Base-by-base conservation (phyloP, 2,113 vertebrate species). In the Phodopus roborovskii region DNA sequence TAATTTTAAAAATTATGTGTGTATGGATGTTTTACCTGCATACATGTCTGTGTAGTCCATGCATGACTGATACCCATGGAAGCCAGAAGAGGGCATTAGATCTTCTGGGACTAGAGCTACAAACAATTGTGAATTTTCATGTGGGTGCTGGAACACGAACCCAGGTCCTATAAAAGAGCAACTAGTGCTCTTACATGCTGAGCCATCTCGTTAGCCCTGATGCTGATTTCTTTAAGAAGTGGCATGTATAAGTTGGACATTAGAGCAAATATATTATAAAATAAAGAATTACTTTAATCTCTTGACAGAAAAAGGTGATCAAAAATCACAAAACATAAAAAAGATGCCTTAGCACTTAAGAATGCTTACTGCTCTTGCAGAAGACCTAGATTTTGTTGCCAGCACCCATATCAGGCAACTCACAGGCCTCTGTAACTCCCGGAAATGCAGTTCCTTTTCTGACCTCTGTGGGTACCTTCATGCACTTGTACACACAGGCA, bases 291-390 rank as follows among this genome's bases (percentile, higher is more conserved):
- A 0, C 95, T 96, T 50, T 97, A 98, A 95, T 96, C 96, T 92
- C 97, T 97, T 75, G 10, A 89, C 60, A 98, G 98, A 98, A 99
- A 98, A 98, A 98, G 96, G 3, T 95, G 62, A 98, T 42, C 98
- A 53, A 99, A 98, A 98, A 98, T 98, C 9, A 98, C 98, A 97
- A 98, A 98, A 24, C 97, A 99, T 98, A 30, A 98, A 98, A 98
- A 99, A 96, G 94, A 97, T 28, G 73, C 3, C n/a, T 60, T 58
- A 81, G 50, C 50, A 60, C n/a, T 82, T 82, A 74, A 74, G 36
- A 82, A 22, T 60, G 79, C 24, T 82, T 39, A 56, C 56, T 82
- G 79, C 53, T 60, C 56, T 8, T 82, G 36, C 56, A 26, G 33
- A 39, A 82, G n/a, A 60, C 56, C 12, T 58, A 82, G 56, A 22